Base-by-base conservation (phyloP, 1,140 invertebrate species). In the Tetramorium alpestre region DNA sequence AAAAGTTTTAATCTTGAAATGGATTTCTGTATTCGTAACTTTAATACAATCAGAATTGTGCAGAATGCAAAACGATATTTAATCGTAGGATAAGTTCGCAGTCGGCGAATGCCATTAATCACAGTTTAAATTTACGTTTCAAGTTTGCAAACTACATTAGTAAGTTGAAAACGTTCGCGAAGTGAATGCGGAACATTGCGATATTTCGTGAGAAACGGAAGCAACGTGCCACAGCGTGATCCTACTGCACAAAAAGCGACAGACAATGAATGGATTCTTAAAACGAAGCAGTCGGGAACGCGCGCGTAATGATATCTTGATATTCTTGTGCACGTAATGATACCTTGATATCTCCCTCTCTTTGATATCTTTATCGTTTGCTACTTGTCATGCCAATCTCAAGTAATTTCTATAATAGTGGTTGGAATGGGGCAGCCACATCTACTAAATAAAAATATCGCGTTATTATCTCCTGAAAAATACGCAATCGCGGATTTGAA, bases 121-220 rank as follows among this genome's bases (percentile, higher is more conserved):
- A 49, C 33, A 13, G 22, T 44, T 44, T 56, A 81, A 70, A 70
- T 41, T 38, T 70, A 67, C 10, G 22, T 41, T 44, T 44, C 33
- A 16, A 81, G 78, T 81, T 81, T 22, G 38, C 64, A 6, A 70
- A 70, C 22, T 56, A 0, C 49, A 70, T 81, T 65, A 69, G 25
- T 3, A 56, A 81, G 49, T 70, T 16, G 22, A n/a, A n/a, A 70
- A 44, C 22, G 44, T 28, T 56, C 47, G 38, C 38, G 25, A 44
- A 54, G 33, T 41, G 64, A 16, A 70, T 65, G 22, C n/a, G 16
- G 33, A 18, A 28, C 49, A 41, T 28, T 44, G 49, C 64, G 49
- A 70, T 56, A 70, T 70, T 81, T 70, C 60, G 60, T 51, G 76
- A 80, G 76, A 67, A 80, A 80, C 44, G 60, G 76, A 80, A 80